Percentiles rank a stretch among this genome's conserved stretches.
Conservation (phyloP, 2,888 invertebrate species). For the Diploptera punctata region DNA sequence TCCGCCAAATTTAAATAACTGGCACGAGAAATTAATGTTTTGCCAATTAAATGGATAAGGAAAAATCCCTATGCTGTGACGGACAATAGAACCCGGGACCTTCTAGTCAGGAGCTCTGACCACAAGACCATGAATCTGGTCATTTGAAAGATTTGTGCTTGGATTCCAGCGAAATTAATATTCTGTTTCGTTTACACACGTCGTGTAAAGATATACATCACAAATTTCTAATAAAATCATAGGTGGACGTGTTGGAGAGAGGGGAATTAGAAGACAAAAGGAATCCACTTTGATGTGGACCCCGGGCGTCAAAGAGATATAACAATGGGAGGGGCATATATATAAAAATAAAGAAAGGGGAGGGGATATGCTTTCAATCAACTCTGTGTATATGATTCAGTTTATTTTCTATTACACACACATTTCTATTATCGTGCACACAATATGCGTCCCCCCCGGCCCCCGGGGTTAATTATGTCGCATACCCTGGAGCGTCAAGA, state of each 20-base stretch:
- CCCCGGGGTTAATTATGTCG: conserved; percentile 6
- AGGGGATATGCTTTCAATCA: conserved; percentile 26
- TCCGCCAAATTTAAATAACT: no score
- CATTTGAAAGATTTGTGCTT: no score
- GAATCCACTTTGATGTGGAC: conserved; percentile 11
- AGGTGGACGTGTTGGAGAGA: neutral
- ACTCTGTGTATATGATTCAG: conserved; percentile 18
- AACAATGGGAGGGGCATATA: neutral
- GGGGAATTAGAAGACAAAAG: neutral
- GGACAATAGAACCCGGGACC: no score
- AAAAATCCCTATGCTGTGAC: no score
- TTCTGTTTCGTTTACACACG: neutral
- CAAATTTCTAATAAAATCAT: conserved; percentile 11
- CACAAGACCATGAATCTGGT: no score
- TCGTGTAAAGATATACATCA: neutral
- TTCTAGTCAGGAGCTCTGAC: no score
- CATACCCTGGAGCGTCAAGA: neutral
- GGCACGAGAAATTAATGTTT: no score
- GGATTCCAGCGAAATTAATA: conserved; percentile 1
- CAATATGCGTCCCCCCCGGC: neutral
- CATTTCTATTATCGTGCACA: conserved; percentile 15
- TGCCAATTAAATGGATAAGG: no score
- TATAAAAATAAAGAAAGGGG: neutral
- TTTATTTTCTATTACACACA: conserved; percentile 20
- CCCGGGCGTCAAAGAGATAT: neutral